A percentile compares a stretch with the other conserved stretches of the same genome.
Conservation (phyloP, 2,113 vertebrate genomes). For the Conger conger region DNA sequence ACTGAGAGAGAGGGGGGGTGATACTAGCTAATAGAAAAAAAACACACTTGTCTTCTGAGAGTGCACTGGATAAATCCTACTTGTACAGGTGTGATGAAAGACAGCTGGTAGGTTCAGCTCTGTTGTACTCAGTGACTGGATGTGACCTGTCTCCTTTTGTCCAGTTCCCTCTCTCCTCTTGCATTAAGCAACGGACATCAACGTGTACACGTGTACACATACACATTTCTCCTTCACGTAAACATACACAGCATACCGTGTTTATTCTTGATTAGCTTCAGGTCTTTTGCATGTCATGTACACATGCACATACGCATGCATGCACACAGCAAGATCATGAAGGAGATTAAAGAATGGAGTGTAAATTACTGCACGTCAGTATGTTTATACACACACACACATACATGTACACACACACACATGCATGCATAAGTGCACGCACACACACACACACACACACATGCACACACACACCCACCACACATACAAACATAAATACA, state of each 20-base stretch:
- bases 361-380: no score
- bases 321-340: not conserved
- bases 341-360: no score
- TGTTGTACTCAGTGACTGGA: not conserved
- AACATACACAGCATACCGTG: constrained; percentile 29
- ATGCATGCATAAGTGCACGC: constrained; percentile 16
- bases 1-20: not conserved
- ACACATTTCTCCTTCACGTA: constrained; percentile 63
- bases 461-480: not conserved
- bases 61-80: no score
- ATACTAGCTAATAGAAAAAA: not conserved
- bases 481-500: no score
- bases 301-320: not conserved
- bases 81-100: not conserved
- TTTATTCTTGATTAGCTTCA: constrained; percentile 58
- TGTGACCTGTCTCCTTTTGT: not conserved
- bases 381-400: no score
- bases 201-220: not conserved
- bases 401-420: not conserved
- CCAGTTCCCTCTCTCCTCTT: not conserved
- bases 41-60: not conserved
- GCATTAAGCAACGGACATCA: not conserved
- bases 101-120: not conserved
- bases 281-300: constrained; percentile 4
- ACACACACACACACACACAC: constrained; percentile 13